Conservation (phyloP, 2,797 vertebrate species). For the Protosalanx chinensis region DNA sequence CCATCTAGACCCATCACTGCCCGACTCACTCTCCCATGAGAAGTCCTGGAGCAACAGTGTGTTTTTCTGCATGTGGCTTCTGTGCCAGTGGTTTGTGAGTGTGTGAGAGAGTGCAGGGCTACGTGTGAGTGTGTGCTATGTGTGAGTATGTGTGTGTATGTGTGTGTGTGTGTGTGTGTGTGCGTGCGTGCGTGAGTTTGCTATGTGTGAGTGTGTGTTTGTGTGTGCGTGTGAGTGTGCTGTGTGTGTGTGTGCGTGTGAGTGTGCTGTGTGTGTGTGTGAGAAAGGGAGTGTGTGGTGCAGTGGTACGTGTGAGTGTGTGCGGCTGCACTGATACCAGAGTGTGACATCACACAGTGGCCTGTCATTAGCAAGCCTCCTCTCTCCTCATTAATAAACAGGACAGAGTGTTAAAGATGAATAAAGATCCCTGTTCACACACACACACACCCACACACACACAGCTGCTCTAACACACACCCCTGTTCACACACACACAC, state of each 20-base stretch:
- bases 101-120: background rate
- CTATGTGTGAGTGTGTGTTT: too few species aligned
- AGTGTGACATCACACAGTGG: too few species aligned
- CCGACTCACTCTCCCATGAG: background rate
- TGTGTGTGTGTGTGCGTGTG: too few species aligned
- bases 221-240: too few species aligned
- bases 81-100: background rate
- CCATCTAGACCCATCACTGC: background rate
- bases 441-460: background rate
- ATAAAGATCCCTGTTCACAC: background rate
- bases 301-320: too few species aligned
- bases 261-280: too few species aligned
- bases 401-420: background rate
- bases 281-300: too few species aligned
- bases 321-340: too few species aligned
- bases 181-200: too few species aligned
- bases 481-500: background rate
- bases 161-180: background rate
- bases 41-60: background rate
- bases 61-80: background rate
- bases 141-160: background rate
- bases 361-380: background rate
- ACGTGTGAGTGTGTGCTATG: background rate
- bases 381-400: constrained; percentile 2
- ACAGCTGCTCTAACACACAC: background rate